Conservation (phyloP, 2,797 vertebrate species). For the Kryptolebias ocellatus region DNA sequence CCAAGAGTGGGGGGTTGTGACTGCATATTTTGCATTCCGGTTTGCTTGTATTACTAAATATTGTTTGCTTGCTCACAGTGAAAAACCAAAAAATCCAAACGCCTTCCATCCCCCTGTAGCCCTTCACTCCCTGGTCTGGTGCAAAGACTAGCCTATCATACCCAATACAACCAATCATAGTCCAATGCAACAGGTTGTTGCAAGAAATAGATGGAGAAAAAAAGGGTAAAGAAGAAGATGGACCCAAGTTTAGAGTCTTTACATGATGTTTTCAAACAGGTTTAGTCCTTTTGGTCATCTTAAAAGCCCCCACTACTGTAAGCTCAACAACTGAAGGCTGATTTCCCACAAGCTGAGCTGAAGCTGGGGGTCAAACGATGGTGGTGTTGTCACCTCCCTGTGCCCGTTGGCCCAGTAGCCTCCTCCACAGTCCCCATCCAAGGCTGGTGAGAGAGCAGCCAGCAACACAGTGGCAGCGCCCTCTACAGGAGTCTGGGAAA, state of each 20-base stretch:
- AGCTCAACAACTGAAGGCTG: slow-evolving; percentile 80
- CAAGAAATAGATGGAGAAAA: slow-evolving; percentile 30
- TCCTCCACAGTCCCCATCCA: slow-evolving; percentile 83
- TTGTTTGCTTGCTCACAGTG: slow-evolving; percentile 48
- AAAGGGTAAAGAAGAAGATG: slow-evolving; percentile 4
- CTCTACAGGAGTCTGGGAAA: slow-evolving; percentile 84
- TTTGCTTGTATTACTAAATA: slow-evolving; percentile 4
- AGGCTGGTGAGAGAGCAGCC: slow-evolving; percentile 76
- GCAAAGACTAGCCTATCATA: slow-evolving; percentile 30
- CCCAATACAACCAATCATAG: slow-evolving; percentile 45
- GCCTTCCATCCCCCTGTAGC: slow-evolving; percentile 50
- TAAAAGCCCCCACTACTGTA: slow-evolving; percentile 52
- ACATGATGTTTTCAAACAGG: slow-evolving; percentile 29
- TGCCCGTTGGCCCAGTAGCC: slow-evolving; percentile 86
- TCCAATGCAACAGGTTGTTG: slow-evolving; percentile 33
- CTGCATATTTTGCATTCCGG: slow-evolving; percentile 15
- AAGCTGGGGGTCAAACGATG: slow-evolving; percentile 80
- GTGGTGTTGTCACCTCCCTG: slow-evolving; percentile 73
- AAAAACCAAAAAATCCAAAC: slow-evolving; percentile 24
- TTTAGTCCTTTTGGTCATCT: slow-evolving; percentile 28
- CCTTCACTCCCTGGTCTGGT: slow-evolving; percentile 60
- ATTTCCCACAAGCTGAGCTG: slow-evolving; percentile 85
- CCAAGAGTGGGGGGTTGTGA: slow-evolving; percentile 9
- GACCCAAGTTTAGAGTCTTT: slow-evolving; percentile 33
- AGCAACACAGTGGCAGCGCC: slow-evolving; percentile 85